Base-by-base conservation (phyloP, 2,113 vertebrate species). In the Thunnus maccoyii region DNA sequence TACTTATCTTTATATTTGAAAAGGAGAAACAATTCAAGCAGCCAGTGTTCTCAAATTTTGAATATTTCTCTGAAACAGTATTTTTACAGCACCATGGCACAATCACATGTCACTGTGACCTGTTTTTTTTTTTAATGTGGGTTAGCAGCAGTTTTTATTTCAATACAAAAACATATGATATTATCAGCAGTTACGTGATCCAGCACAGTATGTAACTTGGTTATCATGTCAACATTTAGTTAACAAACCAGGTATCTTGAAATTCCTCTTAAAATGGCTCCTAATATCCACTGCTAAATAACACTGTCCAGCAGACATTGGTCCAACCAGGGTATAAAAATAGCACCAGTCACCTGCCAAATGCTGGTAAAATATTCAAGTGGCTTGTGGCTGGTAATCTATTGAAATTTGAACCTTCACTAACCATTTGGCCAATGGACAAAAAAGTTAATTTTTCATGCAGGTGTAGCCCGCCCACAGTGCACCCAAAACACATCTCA, bases 61-160 rank as follows among this genome's bases (percentile, higher is more conserved):
- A 17, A 27, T 58, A 27, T 79, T 41, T 41, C 15, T 72, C 62
- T 68, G 14, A 66, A 85, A 69, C 63, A 6, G 44, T 69, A 57
- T 41, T 17, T 63, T 76, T n/a, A 27, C 46, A 54, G 47, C 44
- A 44, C 6, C 20, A 32, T 36, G 17, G 1, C n/a, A 47, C 41
- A 18, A 30, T 52, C 3, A 17, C 18, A 56, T 56, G 11, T 63
- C 36, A 30, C 47, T 67, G 18, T 18, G 52, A 20, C 52, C 16
- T 20, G 16, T 52, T 18, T 52, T 52, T 17, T n/a, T 12, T 55
- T 25, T 56, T 7, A 48, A 56, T 36, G 16, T 58, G 20, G 1
- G 1, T 56, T 3, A 25, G 20, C 56, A 72, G 32, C n/a, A 52
- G 66, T 30, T 66, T 30, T 11, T 27, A 65, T 48, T 65, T 27